Evolutionary conservation across 37 sponge, comb jelly and placozoan species (phyloP).

Genomic region (Theonella swinhoei): DNA sequence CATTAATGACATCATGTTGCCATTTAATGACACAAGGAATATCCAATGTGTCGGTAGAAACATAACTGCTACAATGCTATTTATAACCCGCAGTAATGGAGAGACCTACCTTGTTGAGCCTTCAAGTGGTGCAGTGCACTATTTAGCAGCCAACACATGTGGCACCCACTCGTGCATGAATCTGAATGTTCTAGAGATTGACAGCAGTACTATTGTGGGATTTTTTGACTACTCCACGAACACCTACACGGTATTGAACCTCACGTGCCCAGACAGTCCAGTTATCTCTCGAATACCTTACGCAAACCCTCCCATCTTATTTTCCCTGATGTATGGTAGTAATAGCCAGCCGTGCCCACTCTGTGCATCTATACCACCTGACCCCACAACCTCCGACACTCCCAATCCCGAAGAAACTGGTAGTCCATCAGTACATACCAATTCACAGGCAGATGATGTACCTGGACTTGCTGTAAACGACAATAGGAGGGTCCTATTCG

Average conservation of each 20-base stretch:
- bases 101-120: background rate
- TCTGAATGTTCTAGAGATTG: background rate
- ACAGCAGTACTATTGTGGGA: background rate
- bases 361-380: too few species aligned
- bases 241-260: background rate
- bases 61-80: background rate
- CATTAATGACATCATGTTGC: background rate
- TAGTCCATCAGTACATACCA: too few species aligned
- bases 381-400: too few species aligned
- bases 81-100: background rate
- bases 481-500: too few species aligned
- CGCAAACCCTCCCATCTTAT: background rate
- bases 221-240: background rate
- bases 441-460: too few species aligned
- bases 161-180: background rate
- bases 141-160: background rate
- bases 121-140: background rate
- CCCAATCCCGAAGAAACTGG: too few species aligned
- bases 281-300: background rate
- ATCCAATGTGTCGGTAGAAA: background rate
- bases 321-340: background rate
- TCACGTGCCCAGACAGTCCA: background rate
- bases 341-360: background rate
- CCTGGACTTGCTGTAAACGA: too few species aligned
- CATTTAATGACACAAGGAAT: background rate